A percentile compares a stretch with the other conserved stretches of the same genome.
These are phyloP conservation scores for Monochamus alternatus DNA, from an alignment of 2,888 invertebrate genomes.

Conservation along the genomic window DNA sequence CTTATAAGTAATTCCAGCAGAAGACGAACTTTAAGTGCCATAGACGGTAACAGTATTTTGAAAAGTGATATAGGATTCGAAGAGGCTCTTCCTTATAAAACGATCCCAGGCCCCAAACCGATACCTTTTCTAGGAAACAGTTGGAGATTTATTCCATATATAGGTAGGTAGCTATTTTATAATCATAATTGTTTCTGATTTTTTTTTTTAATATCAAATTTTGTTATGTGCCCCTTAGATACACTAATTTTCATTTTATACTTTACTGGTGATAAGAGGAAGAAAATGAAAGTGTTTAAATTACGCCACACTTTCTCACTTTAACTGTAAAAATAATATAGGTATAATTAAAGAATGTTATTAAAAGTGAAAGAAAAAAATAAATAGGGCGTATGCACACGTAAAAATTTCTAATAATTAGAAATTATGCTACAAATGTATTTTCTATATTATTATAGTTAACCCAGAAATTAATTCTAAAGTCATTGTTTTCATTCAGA, in stretches of 20 bases:
- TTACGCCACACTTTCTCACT: not conserved
- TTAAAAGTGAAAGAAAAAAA: no score
- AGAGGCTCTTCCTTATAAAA: constrained; percentile 71
- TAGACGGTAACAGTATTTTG: constrained; percentile 1
- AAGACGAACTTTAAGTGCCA: constrained; percentile 3
- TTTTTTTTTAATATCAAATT: no score
- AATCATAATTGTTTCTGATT: no score
- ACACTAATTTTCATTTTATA: no score
- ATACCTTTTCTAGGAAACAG: constrained; percentile 77
- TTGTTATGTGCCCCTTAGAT: no score
- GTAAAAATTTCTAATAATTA: no score
- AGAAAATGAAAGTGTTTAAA: not conserved
- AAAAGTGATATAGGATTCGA: constrained; percentile 26
- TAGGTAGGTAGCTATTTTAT: constrained; percentile 67
- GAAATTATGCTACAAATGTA: no score
- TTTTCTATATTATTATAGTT: not conserved
- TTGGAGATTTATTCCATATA: constrained; percentile 77
- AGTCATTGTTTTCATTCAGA: no score
- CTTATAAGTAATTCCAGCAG: constrained; percentile 9
- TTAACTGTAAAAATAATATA: not conserved
- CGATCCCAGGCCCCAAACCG: constrained; percentile 77
- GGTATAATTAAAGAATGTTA: no score
- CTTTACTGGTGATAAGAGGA: not conserved
- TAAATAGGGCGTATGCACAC: no score
- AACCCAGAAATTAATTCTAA: not conserved